phyloP scores from a whole-genome alignment of 2,797 vertebrate species.

The Euphonia xanthogaster region DNA sequence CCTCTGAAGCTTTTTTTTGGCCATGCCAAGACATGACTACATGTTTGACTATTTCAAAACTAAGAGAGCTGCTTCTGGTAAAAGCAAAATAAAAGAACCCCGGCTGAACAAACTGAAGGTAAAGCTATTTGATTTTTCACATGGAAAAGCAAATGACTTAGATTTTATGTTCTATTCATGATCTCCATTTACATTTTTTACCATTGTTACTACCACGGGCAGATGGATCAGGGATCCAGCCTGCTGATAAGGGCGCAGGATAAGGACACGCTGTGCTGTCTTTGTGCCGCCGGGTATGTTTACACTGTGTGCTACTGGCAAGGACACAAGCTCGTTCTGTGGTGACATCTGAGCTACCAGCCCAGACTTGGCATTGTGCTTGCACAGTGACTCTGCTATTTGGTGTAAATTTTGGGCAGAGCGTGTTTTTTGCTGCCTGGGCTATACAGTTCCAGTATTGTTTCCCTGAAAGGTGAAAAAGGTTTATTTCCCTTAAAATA shows the following conservation, averaged over 20 bases:
- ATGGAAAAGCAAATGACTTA: background rate
- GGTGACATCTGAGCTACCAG: background rate
- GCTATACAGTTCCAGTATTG: background rate
- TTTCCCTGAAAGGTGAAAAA: background rate
- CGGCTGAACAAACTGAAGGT: background rate
- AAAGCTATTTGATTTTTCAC: background rate
- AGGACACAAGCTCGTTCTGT: background rate
- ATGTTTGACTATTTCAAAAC: background rate
- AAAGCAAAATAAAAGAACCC: background rate
- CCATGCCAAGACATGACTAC: background rate
- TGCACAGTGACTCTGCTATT: background rate
- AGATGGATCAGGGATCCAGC: background rate
- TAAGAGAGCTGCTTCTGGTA: background rate
- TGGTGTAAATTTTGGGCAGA: background rate
- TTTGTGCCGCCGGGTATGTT: background rate
- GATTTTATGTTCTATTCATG: background rate
- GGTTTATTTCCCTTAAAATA: background rate
- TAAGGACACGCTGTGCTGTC: background rate
- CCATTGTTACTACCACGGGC: background rate
- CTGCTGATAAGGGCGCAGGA: background rate
- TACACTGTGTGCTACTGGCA: background rate
- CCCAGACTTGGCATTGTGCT: background rate
- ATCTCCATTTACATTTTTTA: background rate
- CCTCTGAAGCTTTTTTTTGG: background rate
- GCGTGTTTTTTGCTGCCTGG: background rate